Evolutionary conservation across 2,888 invertebrate genomes (phyloP), one percentile per base, ranked within the genome.

Genomic region (Rosalia funebris): DNA sequence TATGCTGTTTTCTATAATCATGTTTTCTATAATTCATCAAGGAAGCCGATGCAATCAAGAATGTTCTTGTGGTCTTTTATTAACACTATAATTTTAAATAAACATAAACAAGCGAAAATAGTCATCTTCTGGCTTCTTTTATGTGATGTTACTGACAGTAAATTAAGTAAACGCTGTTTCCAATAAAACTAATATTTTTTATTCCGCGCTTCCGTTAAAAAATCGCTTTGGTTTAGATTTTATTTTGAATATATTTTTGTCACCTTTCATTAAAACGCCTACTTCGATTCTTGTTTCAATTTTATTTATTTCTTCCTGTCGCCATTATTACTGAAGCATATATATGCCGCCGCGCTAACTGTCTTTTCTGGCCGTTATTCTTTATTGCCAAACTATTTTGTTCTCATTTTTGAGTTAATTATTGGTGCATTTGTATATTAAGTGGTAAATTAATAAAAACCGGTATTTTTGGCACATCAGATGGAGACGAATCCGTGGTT

Each of bases 271-370:
- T 67, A 60, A 64, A 60, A 62, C 72, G 69, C 73, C 72, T 62
- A 73, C 72, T 48, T 63, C 56, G 66, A 67, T 70, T 73, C 73
- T 73, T 70, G 73, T 72, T 74, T 67, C 71, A 66, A 66, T 71
- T 71, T 72, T 74, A 75, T 75, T 75, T 75, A 75, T 76, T 70
- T 70, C 73, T 75, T 76, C 74, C 76, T 74, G 75, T 72, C 71
- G 62, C 57, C 68, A 65, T 65, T 66, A 62, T 60, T 61, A 65
- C 65, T 66, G 69, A 65, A 66, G 69, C 70, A 61, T 72, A 69
- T 68, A 71, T 34, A 11, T 71, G 72, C 66, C 62, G 66, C 68
- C 71, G 71, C 65, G 68, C 69, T 62, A 34, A 52, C 50, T 41
- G 54, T 52, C 63, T 62, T 64, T 65, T 42, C 57, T 62, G 57